Evolutionary conservation across 1,140 invertebrate genomes (phyloP), one percentile per base, ranked within the genome.

Genomic region (Colletes latitarsis): DNA sequence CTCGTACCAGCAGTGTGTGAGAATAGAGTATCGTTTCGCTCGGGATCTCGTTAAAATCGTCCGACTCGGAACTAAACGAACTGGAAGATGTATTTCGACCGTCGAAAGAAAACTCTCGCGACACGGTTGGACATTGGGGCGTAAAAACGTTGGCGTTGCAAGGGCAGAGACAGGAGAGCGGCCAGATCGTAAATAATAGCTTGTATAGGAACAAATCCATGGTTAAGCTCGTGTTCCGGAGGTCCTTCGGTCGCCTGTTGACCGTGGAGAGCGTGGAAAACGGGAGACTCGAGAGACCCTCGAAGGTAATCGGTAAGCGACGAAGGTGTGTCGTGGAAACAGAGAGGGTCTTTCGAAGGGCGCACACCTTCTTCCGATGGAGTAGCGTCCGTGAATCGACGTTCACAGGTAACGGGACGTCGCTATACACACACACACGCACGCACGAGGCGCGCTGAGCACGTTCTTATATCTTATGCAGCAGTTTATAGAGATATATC

Each of bases 401-500:
- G 77, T 64, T 83, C 81, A 85, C 75, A 76, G 83, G 72, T 77
- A 68, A 9, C 66, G 30, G 30, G 30, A 30, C 2, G 68, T 55
- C 52, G 39, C 43, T 63, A 53, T 75, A 57, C 77, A 81, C 76
- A 71, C 19, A 14, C 49, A 12, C 49, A 9, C 60, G 67, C 41
- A 41, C 19, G 41, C 39, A 41, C 30, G 30, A 49, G 3, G 49
- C 49, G 49, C 49, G 62, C 46, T 43, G 63, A 69, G 81, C 71
- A 68, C 71, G 84, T 81, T 86, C 89, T 86, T 88, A 90, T 90
- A 91, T 90, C 89, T 91, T 91, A 91, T 92, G 89, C 89, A 89
- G 74, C 81, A 86, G 84, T 91, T 90, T 91, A 91, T 89, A 89
- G 88, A 90, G 87, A 90, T 91, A 91, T 87, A 89, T 89, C 88